Evolutionary conservation across 1,140 invertebrate genomes (phyloP).

Genomic region (Drosophila guanche): DNA sequence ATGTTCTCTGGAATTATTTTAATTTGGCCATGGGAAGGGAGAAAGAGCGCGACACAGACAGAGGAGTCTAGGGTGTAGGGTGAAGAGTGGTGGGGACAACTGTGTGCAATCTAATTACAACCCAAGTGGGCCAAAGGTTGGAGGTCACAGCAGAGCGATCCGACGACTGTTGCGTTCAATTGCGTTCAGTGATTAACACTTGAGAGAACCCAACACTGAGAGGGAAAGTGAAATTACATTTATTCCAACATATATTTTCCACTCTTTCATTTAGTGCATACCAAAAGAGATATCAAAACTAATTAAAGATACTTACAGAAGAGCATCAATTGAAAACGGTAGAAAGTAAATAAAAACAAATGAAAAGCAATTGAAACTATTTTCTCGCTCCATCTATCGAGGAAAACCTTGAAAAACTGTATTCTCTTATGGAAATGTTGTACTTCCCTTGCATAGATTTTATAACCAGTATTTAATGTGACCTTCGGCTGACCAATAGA

Average conservation of each 20-base stretch:
- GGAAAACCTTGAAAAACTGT: too few relatives aligned
- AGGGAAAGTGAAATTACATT: too few relatives aligned
- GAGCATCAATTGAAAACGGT: too few relatives aligned
- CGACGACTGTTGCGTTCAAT: slow-evolving; percentile 16
- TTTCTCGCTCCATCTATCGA: too few relatives aligned
- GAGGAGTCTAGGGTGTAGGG: not conserved
- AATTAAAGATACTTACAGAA: too few relatives aligned
- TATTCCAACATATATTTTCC: too few relatives aligned
- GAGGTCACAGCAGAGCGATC: slow-evolving; percentile 12
- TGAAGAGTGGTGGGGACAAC: not conserved
- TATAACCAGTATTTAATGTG: not conserved
- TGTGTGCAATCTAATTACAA: slow-evolving; percentile 43
- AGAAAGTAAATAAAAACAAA: too few relatives aligned
- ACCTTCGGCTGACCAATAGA: slow-evolving; percentile 10
- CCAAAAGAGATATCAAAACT: too few relatives aligned
- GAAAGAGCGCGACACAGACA: not conserved
- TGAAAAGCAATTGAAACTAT: too few relatives aligned
- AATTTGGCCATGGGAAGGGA: slow-evolving; percentile 39
- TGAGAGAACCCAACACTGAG: slow-evolving; percentile 12
- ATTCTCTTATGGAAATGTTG: too few relatives aligned
- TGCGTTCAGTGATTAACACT: not conserved
- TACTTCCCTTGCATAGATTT: not conserved
- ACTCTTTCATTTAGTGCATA: too few relatives aligned
- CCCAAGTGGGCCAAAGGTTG: slow-evolving; percentile 37
- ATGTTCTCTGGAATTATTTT: slow-evolving; percentile 75